Evolutionary conservation across 1,140 invertebrate species (phyloP), one percentile per base, ranked within the genome.

Genomic region (Caenorhabditis brenneri): DNA sequence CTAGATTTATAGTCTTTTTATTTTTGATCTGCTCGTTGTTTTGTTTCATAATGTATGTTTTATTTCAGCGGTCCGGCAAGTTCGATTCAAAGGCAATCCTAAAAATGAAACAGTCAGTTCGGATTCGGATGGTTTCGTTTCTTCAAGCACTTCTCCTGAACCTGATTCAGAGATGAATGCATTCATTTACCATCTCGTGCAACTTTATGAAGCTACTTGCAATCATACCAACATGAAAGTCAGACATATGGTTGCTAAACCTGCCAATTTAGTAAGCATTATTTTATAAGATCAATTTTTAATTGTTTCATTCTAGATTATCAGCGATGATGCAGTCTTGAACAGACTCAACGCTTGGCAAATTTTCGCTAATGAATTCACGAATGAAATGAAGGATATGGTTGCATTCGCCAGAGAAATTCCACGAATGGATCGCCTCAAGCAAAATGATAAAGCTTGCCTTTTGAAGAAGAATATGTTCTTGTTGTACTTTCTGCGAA

Each of bases 301-400:
- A 4, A 9, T 16, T 7, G 31, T n/a, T 5, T 19, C 3, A 31
- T 80, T 80, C 1, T 29, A 80, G 51, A 27, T 4, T 3, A 29
- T 27, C 29, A 53, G 36, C 24, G 49, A 79, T 33, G 49, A 42
- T 46, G 15, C 16, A 0, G 19, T 36, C 16, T 22, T 24, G 24
- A 48, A 46, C 9, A 33, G 65, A 27, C 29, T 83, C 15, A 48
- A 48, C 49, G 82, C 69, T 15, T 83, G 82, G 69, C 36, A 83
- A 46, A 46, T 74, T 16, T 83, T 48, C 10, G 82, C 69, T 29
- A 24, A 74, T 83, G 24, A 79, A 7, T 42, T 79, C 15, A 46
- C 36, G 12, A 12, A 22, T 6, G 48, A 55, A 4, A 27, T 83
- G 5, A 51, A 58, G 31, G 31, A 51, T 12, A 24, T 74, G 5